Evolutionary conservation across 2,113 vertebrate species (phyloP).

Genomic region (Tricholaema leucomelas): DNA sequence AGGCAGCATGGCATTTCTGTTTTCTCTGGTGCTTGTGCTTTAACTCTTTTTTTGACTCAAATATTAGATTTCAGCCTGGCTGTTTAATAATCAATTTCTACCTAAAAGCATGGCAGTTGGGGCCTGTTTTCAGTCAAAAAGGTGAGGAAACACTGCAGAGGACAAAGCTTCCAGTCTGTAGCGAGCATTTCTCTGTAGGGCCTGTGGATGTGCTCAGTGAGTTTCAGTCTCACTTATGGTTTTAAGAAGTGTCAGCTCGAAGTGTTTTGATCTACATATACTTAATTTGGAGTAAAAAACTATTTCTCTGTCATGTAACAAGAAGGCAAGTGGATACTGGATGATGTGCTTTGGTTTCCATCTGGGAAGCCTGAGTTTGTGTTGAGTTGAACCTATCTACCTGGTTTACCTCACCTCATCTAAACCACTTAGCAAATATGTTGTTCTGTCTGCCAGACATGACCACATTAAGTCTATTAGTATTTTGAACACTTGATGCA

Average conservation of each 20-base stretch:
- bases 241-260: background rate
- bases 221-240: background rate
- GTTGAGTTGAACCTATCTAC: background rate
- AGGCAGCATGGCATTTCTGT: background rate
- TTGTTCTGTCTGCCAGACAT: background rate
- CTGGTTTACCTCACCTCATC: background rate
- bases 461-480: background rate
- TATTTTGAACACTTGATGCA: background rate
- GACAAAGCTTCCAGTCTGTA: accelerated
- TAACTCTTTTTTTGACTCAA: background rate
- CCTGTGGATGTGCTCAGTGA: background rate
- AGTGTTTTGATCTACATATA: background rate
- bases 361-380: background rate
- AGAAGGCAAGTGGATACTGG: background rate
- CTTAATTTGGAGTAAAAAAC: background rate
- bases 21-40: background rate
- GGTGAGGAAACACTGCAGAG: background rate
- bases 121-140: background rate
- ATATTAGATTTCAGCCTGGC: background rate
- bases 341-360: background rate
- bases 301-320: background rate
- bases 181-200: background rate
- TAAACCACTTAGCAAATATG: background rate
- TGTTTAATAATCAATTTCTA: background rate
- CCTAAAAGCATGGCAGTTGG: background rate